phyloP scores from a whole-genome alignment of 2,113 vertebrate genomes.

The Ceyx melanurus region DNA sequence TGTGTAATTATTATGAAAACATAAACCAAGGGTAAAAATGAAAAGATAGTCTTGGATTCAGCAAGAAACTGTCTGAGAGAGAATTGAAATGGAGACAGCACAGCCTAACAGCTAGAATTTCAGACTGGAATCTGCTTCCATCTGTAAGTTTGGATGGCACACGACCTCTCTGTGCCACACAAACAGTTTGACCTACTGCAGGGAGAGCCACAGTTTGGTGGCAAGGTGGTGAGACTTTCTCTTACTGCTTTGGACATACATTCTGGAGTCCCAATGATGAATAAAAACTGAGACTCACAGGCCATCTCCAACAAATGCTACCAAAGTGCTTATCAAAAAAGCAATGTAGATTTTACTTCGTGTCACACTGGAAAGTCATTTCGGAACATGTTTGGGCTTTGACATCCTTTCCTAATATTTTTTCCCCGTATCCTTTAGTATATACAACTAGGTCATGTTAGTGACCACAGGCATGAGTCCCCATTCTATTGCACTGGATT shows the following conservation, averaged over 20 bases:
- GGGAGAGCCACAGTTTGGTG: not conserved
- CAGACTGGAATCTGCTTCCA: not conserved
- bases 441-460: slow-evolving; percentile 19
- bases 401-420: slow-evolving; percentile 2
- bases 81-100: slow-evolving; percentile 42
- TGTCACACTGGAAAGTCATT: not conserved
- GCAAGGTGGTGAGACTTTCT: not conserved
- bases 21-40: slow-evolving; percentile 15
- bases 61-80: not conserved
- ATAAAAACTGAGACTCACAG: not conserved
- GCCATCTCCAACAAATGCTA: not conserved
- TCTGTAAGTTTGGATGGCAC: not conserved
- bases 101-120: not conserved
- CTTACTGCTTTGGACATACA: not conserved
- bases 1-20: not conserved
- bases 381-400: slow-evolving; percentile 9
- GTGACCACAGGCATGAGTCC: slow-evolving; percentile 59
- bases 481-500: slow-evolving; percentile 37
- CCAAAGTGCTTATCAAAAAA: not conserved
- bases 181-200: not conserved
- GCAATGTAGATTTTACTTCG: not conserved
- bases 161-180: not conserved
- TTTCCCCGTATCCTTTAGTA: not conserved
- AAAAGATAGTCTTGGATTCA: slow-evolving; percentile 35
- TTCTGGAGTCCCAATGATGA: not conserved